These are phyloP conservation scores for Oikopleura vanhoeffeni DNA, from an alignment of 23 tunicate species.

Conservation along the genomic window DNA sequence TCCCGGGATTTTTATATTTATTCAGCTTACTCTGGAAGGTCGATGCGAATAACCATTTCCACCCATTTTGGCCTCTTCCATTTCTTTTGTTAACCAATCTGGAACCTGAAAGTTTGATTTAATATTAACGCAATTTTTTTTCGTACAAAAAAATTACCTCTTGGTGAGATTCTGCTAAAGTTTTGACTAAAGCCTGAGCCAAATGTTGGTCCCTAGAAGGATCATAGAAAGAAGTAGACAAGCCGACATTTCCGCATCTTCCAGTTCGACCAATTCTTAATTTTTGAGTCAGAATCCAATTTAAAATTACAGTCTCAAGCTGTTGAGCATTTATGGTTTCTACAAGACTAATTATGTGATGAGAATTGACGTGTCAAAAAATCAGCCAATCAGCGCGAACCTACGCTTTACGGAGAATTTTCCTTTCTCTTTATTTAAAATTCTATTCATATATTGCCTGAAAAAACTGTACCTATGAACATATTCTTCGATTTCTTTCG, in stretches of 20 bases:
- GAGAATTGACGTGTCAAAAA: no score
- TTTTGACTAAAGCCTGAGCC: slow-evolving; percentile 48
- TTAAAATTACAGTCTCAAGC: no score
- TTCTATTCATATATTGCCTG: no score
- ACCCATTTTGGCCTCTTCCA: neutral
- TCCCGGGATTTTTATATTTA: no score
- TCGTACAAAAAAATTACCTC: neutral
- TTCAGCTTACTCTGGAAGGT: neutral
- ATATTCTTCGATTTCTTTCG: slow-evolving; percentile 77
- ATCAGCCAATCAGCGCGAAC: no score
- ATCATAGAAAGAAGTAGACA: slow-evolving; percentile 70
- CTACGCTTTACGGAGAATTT: no score
- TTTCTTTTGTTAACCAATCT: neutral
- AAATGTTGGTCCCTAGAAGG: slow-evolving; percentile 29
- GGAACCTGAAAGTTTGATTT: neutral
- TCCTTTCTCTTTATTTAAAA: no score
- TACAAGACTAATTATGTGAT: no score
- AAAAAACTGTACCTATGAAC: slow-evolving; percentile 45
- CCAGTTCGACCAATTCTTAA: slow-evolving; percentile 83
- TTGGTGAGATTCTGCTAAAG: slow-evolving; percentile 31
- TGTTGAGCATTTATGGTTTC: no score
- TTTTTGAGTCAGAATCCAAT: no score
- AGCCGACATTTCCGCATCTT: slow-evolving; percentile 76
- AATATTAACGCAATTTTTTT: neutral
- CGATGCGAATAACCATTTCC: neutral